Evolutionary conservation across 1,140 invertebrate species (phyloP), one percentile per base, ranked within the genome.

Genomic region (Drosophila bifasciata): DNA sequence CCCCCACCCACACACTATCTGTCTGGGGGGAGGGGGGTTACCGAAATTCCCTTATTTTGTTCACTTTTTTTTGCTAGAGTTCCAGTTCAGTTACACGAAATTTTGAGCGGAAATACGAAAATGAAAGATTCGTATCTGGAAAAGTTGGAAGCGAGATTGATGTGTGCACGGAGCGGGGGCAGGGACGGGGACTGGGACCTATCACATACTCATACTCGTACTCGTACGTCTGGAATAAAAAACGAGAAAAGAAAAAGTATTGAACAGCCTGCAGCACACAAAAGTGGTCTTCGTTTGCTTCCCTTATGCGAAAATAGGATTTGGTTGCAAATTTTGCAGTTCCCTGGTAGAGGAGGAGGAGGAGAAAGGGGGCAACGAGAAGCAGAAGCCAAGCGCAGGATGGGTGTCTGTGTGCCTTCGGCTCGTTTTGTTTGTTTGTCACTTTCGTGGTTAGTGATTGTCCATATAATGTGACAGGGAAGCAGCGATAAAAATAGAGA

Each of bases 51-150:
- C 36, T 71, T 28, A 36, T 52, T 45, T 56, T 57, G 61, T 46
- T 36, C 45, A 49, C 48, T 71, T 76, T 63, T 58, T 52, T 76
- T n/a, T n/a, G n/a, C 62, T 50, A 77, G 69, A 80, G 62, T 80
- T 85, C 57, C 76, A 76, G 80, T 80, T 86, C 73, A 85, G 77
- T 86, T 74, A 85, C 81, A 86, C 73, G 64, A 81, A 80, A 81
- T 86, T 81, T 69, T 77, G 68, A 86, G 75, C 77, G 81, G 81
- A 86, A 86, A 86, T 86, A 74, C 68, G 81, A 86, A 86, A 86
- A 86, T 86, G 81, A 81, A 86, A 86, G 81, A 86, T 86, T 86
- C 81, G 68, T 86, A 86, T 86, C 81, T 81, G 64, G 46, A 39
- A 23, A 71, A 80, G 79, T 79, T 77, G 79, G 75, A 46, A 69